These are phyloP conservation scores for Dendrolimus houi DNA, from an alignment of 2,888 invertebrate species.

Conservation along the genomic window DNA sequence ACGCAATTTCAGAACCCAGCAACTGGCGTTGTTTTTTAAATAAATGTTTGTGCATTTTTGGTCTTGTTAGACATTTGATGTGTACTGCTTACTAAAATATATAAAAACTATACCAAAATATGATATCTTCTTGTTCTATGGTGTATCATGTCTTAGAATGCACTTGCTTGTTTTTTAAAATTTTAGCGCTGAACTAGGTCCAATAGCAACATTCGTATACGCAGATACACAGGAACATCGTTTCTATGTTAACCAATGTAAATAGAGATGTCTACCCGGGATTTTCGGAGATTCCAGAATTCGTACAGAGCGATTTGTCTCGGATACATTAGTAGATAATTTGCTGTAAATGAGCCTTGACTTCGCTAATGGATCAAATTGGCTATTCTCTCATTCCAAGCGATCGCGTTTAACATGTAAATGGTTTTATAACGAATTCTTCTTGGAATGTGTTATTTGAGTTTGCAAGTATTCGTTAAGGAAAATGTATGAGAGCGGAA, in stretches of 20 bases:
- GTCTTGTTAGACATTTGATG: no score
- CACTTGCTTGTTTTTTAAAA: no score
- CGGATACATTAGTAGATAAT: neutral
- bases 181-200: no score
- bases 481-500: neutral
- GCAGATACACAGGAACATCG: neutral
- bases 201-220: no score
- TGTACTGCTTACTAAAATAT: no score
- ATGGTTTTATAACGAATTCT: neutral
- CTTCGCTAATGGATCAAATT: neutral
- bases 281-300: neutral
- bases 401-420: neutral
- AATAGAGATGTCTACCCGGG: neutral
- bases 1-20: no score
- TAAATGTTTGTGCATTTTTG: no score
- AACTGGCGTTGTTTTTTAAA: no score
- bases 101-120: no score
- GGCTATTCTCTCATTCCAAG: neutral
- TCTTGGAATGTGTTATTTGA: neutral
- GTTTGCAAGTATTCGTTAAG: neutral
- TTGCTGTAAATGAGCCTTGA: neutral
- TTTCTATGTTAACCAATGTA: neutral
- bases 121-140: no score
- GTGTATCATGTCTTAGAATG: no score
- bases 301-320: neutral